A percentile compares a stretch with the other conserved stretches of the same genome.
Conservation (phyloP, 2,797 vertebrate genomes). For the Mormyrops boulengeri region DNA sequence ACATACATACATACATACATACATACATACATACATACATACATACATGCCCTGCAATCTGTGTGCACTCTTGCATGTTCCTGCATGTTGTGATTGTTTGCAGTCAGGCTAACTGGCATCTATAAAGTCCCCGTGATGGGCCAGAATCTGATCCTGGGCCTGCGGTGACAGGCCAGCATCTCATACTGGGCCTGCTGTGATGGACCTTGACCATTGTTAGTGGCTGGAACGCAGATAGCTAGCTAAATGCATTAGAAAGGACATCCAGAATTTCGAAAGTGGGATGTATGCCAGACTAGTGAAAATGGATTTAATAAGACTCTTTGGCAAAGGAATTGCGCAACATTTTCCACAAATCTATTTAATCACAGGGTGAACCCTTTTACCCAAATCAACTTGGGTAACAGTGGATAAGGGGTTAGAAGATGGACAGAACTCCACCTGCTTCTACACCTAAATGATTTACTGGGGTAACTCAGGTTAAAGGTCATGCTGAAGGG, state of each 20-base stretch:
- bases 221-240: background rate
- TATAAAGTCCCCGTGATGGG: background rate
- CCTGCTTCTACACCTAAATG: background rate
- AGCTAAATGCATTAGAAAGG: background rate
- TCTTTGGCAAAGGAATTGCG: background rate
- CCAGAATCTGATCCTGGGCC: background rate
- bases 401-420: background rate
- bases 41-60: background rate
- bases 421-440: background rate
- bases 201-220: background rate
- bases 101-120: background rate
- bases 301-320: background rate
- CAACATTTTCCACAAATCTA: background rate
- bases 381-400: background rate
- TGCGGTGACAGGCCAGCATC: background rate
- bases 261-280: background rate
- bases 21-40: no score
- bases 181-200: background rate
- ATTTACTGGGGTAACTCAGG: background rate
- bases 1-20: no score
- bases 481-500: background rate
- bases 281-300: background rate
- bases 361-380: background rate
- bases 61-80: background rate
- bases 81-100: background rate